These are phyloP conservation scores for Myotis planiceps DNA, from an alignment of 2,797 vertebrate genomes.

Conservation along the genomic window DNA sequence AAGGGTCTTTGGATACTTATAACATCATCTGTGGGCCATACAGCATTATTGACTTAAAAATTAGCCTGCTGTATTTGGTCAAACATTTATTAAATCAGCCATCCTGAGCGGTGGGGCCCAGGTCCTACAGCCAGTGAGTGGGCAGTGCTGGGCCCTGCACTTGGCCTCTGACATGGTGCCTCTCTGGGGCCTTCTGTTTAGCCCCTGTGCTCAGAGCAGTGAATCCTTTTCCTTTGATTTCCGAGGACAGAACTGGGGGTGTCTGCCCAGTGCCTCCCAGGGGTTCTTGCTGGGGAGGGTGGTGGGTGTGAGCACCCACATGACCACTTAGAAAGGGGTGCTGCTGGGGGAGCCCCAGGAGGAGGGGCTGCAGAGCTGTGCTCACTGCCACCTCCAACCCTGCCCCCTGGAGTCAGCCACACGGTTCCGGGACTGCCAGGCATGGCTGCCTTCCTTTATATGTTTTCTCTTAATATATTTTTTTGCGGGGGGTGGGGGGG, in stretches of 20 bases:
- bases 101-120: too few species aligned
- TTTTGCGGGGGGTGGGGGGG: rapidly evolving
- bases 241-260: rapidly evolving
- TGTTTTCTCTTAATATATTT: background rate
- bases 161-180: background rate
- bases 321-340: background rate
- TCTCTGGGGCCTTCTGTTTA: too few species aligned
- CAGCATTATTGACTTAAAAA: too few species aligned
- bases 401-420: too few species aligned
- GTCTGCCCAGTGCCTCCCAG: rapidly evolving
- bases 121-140: background rate
- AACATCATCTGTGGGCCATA: too few species aligned
- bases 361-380: too few species aligned
- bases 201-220: too few species aligned
- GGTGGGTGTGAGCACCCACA: background rate
- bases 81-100: too few species aligned
- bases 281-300: too few species aligned
- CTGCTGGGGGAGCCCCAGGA: background rate
- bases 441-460: background rate
- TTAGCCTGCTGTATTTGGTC: too few species aligned
- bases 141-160: background rate
- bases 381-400: background rate
- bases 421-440: too few species aligned
- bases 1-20: too few species aligned
- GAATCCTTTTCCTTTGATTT: background rate